Base-by-base conservation (phyloP, 1,140 invertebrate genomes). In the Microvelia longipes region DNA sequence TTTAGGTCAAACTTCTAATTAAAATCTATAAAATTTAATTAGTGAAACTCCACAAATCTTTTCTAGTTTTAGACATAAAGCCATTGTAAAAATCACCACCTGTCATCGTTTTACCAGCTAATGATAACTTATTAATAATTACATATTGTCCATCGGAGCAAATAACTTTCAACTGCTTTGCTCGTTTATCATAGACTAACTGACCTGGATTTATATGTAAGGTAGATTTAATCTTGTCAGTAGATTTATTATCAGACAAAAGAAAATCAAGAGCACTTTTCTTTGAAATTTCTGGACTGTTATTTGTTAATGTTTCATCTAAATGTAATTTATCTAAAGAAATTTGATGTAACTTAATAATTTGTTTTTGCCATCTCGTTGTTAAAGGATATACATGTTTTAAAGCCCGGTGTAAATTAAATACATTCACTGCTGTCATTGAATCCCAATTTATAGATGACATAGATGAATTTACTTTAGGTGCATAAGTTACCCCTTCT, bases 401-500 rank as follows among this genome's bases (percentile, higher is more conserved):
- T 67, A 91, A 77, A 2, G 87, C 87, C 75, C 89, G 80, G 74
- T 87, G 81, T 29, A 87, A 80, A 76, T 89, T 83, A 74, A 86
- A 88, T 24, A 91, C 76, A 74, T 87, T 75, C 69, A 73, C 76
- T 0, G 88, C 83, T 29, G 78, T 82, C 80, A 85, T 86, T 67
- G 81, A 75, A 1, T 80, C 72, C 88, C 89, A 92, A 71, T 81
- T 80, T 14, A 91, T 79, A 75, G 82, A 79, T 15, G 86, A 83
- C 68, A 87, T 81, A 50, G 77, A 75, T 62, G 80, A 77, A 30
- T 80, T 82, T 69, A 91, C 82, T 82, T 89, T 90, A 69, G 87
- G 88, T 62, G 90, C 90, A 81, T 88, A 88, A n/a, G 87, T 87
- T 60, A 87, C 83, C 68, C 80, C 80, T 68, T 79, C 74, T 70